These are phyloP conservation scores for Nineta flava DNA, from an alignment of 2,888 invertebrate species.

Conservation along the genomic window DNA sequence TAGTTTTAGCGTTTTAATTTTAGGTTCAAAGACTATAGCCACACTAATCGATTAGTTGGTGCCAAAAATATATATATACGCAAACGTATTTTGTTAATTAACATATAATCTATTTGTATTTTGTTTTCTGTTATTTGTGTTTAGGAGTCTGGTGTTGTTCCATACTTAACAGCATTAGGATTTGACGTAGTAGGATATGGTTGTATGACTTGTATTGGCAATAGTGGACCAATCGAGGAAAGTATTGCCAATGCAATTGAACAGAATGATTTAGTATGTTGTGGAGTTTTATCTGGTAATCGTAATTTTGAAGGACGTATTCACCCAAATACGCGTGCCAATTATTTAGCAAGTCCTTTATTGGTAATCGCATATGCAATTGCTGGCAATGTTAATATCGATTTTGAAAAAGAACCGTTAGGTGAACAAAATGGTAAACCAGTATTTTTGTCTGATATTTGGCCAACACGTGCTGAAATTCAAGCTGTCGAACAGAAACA, in stretches of 20 bases:
- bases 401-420: slow-evolving; percentile 80
- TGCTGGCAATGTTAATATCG: slow-evolving; percentile 87
- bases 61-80: too few species aligned
- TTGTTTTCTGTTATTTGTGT: too few species aligned
- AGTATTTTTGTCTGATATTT: slow-evolving; percentile 84
- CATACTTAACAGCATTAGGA: slow-evolving; percentile 70
- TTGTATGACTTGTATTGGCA: slow-evolving; percentile 99
- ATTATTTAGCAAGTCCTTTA: slow-evolving; percentile 94
- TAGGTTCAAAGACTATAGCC: too few species aligned
- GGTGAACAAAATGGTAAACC: slow-evolving; percentile 53
- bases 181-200: slow-evolving; percentile 97
- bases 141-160: slow-evolving; percentile 80
- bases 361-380: slow-evolving; percentile 95
- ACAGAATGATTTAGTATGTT: slow-evolving; percentile 84
- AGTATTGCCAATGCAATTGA: slow-evolving; percentile 84
- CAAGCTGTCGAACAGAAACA: slow-evolving; percentile 72
- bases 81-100: too few species aligned
- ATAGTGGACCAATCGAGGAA: slow-evolving; percentile 89
- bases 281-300: slow-evolving; percentile 93
- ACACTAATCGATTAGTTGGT: too few species aligned
- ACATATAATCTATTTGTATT: neutral
- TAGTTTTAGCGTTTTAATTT: too few species aligned
- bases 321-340: slow-evolving; percentile 91
- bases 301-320: slow-evolving; percentile 97
- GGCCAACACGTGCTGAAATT: slow-evolving; percentile 86